Evolutionary conservation across 2,888 invertebrate genomes (phyloP), one percentile per base, ranked within the genome.

Genomic region (Portevinia maculata): DNA sequence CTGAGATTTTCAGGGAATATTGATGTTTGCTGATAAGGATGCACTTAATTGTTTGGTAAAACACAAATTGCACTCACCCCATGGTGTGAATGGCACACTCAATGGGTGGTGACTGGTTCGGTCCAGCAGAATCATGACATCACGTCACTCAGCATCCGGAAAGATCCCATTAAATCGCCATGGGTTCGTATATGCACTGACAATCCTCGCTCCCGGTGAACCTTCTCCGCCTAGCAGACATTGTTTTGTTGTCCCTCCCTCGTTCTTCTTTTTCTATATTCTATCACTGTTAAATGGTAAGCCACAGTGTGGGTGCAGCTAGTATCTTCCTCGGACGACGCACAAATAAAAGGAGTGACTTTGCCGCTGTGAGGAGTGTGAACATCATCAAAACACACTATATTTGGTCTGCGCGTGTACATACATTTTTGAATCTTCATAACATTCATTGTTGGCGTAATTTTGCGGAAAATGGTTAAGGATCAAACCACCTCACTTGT

Each of bases 21-120:
- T 69, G 69, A 73, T 62, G 71, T 73, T 24, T 15, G 30, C 62
- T 71, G 78, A 71, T 67, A 83, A 78, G 83, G 71, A 83, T 85
- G 64, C 79, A 78, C 73, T 79, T 85, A 84, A 86, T 85, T 85
- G 85, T 86, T 85, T 85, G 85, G 85, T 85, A 84, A 84, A 84
- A 85, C 85, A 85, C 85, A 86, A 86, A 85, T 85, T 86, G 85
- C 84, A 86, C 84, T 75, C 83, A 86, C 83, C 86, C 73, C 84
- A 83, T 84, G 75, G 59, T 73, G 85, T 69, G 81, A 78, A 75
- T 75, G 70, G 71, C 64, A 76, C 65, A 74, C 79, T 65, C 83
- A 55, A 65, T 83, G 71, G 83, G 71, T 55, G 78, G 76, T 71
- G 62, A 55, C 55, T 70, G 64, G 28, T 50, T 30, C 41, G 57